Evolutionary conservation across 2,888 invertebrate species (phyloP), one percentile per base, ranked within the genome.

Genomic region (Megalurothrips usitatus): DNA sequence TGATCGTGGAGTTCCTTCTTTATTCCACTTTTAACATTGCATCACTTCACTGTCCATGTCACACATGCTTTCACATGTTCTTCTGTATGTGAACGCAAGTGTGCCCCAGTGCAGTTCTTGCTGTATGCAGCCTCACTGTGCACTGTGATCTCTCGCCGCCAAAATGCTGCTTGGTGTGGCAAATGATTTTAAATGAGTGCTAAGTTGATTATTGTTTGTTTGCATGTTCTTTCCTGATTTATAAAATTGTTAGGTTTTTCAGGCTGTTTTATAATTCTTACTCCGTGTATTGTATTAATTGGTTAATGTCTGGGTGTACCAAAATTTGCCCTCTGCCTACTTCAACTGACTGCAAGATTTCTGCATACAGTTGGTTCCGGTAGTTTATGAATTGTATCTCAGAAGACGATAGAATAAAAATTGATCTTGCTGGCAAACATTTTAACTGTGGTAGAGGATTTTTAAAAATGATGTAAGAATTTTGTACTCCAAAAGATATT

Each of bases 71-170:
- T 75, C 68, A 75, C 26, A 75, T 75, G 23, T 23, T 26, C 11
- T 75, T 75, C 23, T 12, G 9, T 19, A 26, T 75, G 68, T 75
- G 68, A 75, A 75, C 26, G 12, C 68, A 75, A 75, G 68, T 75
- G 68, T 75, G 58, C 19, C 17, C 14, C 19, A 19, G 19, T 14
- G 68, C 68, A 26, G 68, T 75, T 26, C 26, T 75, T 26, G 68
- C 68, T 75, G 26, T 12, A 75, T 26, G 68, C 68, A 75, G 68
- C 68, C 23, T 75, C 26, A 23, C 26, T 75, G 26, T 23, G 68
- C 68, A 75, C 68, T 75, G 68, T 75, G 68, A 75, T 75, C 68
- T 75, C 68, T 75, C 68, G 26, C 68, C 68, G 68, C 68, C 68
- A 75, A 75, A 75, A 75, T 75, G 68, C 68, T 75, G 68, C 68